phyloP scores from a whole-genome alignment of 2,797 vertebrate genomes.

The Propithecus deckenii region DNA sequence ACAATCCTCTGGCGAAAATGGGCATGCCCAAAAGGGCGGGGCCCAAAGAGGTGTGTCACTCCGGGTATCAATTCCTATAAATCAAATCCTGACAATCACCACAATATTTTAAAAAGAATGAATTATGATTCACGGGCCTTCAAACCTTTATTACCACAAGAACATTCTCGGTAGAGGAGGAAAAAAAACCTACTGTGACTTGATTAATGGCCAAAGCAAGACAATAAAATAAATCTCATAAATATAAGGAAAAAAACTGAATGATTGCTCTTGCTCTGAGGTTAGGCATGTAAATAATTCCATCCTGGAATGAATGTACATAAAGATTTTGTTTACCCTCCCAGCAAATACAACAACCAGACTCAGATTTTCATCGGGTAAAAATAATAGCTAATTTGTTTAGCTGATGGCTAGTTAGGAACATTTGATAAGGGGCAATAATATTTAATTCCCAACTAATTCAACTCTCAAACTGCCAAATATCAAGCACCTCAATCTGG shows the following conservation, averaged over 20 bases:
- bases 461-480: constrained; percentile 54
- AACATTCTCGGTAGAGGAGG: constrained; percentile 56
- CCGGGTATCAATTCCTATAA: constrained; percentile 73
- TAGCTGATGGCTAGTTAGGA: constrained; percentile 52
- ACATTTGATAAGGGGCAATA: constrained; percentile 37
- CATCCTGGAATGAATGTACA: constrained; percentile 45
- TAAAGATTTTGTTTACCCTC: constrained; percentile 53
- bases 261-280: constrained; percentile 52
- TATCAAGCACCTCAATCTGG: constrained; percentile 48
- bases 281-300: constrained; percentile 61
- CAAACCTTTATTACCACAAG: constrained; percentile 73
- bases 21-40: constrained; percentile 61
- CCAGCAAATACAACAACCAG: constrained; percentile 27
- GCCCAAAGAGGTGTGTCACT: constrained; percentile 65
- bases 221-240: constrained; percentile 79
- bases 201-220: constrained; percentile 74
- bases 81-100: constrained; percentile 71
- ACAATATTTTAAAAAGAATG: constrained; percentile 69
- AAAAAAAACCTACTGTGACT: constrained; percentile 34
- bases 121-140: constrained; percentile 76
- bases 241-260: constrained; percentile 42
- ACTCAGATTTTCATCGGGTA: constrained; percentile 9
- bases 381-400: constrained; percentile 65
- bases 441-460: constrained; percentile 60
- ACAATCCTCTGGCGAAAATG: constrained; percentile 63